A percentile compares a stretch with the other conserved stretches of the same genome.
Evolutionary conservation across 1,140 invertebrate species (phyloP).

Genomic region (Drosophila eugracilis): DNA sequence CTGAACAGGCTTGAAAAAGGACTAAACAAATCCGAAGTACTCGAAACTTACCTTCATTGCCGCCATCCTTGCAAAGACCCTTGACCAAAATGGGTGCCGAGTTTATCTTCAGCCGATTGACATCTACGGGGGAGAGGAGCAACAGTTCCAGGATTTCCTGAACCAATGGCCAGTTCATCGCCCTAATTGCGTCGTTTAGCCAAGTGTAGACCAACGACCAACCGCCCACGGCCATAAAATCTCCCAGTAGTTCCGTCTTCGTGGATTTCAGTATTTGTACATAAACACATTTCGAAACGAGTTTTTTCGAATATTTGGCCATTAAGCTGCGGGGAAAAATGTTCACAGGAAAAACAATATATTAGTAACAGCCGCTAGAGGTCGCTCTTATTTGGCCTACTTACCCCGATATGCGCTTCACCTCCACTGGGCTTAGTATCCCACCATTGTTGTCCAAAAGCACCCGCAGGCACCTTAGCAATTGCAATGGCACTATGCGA

Average conservation of each 20-base stretch:
- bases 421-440: constrained; percentile 94
- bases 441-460: constrained; percentile 93
- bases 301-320: constrained; percentile 97
- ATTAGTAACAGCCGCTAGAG: constrained; percentile 26
- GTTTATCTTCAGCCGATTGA: constrained; percentile 95
- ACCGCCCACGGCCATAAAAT: constrained; percentile 95
- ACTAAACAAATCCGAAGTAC: not conserved
- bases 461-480: constrained; percentile 94
- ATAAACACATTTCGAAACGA: constrained; percentile 98
- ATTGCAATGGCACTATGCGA: constrained; percentile 94
- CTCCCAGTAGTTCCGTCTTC: constrained; percentile 92
- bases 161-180: constrained; percentile 94
- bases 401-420: constrained; percentile 91
- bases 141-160: constrained; percentile 94
- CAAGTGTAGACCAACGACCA: constrained; percentile 95
- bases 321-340: constrained; percentile 93
- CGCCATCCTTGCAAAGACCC: constrained; percentile 92
- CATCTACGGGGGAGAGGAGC: constrained; percentile 93
- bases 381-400: constrained; percentile 64
- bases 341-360: constrained; percentile 85
- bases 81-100: constrained; percentile 96
- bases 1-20: not conserved
- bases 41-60: constrained; percentile 89
- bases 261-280: constrained; percentile 96
- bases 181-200: constrained; percentile 93